Evolutionary conservation across 2,797 vertebrate genomes (phyloP).

Genomic region (Acipenser transmontanus): DNA sequence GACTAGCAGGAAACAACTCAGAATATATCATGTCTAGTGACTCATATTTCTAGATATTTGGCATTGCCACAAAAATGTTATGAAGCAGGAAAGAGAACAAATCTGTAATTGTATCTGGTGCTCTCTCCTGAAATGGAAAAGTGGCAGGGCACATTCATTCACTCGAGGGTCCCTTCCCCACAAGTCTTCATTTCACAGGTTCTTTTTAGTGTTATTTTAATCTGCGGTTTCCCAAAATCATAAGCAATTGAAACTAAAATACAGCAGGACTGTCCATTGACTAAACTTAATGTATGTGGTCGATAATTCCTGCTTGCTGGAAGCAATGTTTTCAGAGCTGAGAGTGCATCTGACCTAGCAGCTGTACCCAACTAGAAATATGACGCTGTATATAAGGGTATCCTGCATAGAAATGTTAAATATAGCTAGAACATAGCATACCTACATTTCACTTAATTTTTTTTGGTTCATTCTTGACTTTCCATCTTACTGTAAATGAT

Average conservation of each 20-base stretch:
- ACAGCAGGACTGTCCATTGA: background rate
- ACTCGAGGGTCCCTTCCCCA: background rate
- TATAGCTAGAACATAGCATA: too few relatives aligned
- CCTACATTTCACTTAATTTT: too few relatives aligned
- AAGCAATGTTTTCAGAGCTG: too few relatives aligned
- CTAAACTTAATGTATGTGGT: background rate
- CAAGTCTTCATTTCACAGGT: too few relatives aligned
- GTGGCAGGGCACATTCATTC: background rate
- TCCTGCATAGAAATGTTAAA: too few relatives aligned
- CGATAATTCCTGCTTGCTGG: too few relatives aligned
- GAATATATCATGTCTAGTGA: background rate
- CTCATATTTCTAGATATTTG: background rate
- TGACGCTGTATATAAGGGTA: too few relatives aligned
- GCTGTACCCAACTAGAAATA: too few relatives aligned
- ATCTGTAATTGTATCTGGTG: conserved; percentile 1
- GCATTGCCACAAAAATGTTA: conserved; percentile 2
- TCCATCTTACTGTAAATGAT: too few relatives aligned
- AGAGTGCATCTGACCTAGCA: too few relatives aligned
- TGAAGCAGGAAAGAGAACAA: conserved; percentile 1
- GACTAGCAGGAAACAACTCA: background rate
- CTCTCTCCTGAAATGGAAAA: background rate
- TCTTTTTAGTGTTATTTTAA: background rate
- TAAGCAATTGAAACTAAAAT: background rate
- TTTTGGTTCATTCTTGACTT: too few relatives aligned
- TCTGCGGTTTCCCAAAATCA: background rate